Conservation (phyloP, 2,888 invertebrate species). For the Dicranocentrus wangi region DNA sequence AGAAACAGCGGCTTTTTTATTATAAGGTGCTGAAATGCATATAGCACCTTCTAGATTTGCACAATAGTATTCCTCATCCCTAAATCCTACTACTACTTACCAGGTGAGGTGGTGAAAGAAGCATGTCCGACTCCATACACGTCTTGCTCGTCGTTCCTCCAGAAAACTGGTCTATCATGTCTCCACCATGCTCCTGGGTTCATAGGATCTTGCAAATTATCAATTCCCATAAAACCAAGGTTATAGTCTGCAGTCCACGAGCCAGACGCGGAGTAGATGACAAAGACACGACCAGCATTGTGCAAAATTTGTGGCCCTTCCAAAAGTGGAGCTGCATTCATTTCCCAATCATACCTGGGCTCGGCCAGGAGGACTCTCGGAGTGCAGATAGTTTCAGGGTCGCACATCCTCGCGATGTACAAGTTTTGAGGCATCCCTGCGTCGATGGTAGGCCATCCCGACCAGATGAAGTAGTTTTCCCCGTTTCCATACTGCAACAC, state of each 20-base stretch:
- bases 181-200: conserved; percentile 69
- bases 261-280: conserved; percentile 69
- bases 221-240: conserved; percentile 71
- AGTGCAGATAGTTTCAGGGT: conserved; percentile 67
- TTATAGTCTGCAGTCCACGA: conserved; percentile 71
- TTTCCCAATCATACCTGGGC: conserved; percentile 66
- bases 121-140: conserved; percentile 72
- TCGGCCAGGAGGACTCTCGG: conserved; percentile 63
- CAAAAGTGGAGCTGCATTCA: conserved; percentile 58
- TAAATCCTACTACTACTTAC: conserved; percentile 5
- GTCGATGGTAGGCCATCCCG: conserved; percentile 69
- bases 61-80: too few relatives aligned
- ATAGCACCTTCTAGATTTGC: too few relatives aligned
- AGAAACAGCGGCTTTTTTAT: too few relatives aligned
- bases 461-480: conserved; percentile 68
- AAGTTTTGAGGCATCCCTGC: conserved; percentile 71
- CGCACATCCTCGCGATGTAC: conserved; percentile 70
- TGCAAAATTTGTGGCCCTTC: conserved; percentile 71
- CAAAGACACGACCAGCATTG: conserved; percentile 66
- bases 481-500: conserved; percentile 67
- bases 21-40: too few relatives aligned
- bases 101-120: conserved; percentile 64
- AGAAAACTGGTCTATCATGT: conserved; percentile 67
- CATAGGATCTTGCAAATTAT: conserved; percentile 67
- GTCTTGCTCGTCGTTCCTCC: conserved; percentile 69